These are phyloP conservation scores for Pseudotriccus pelzelni DNA, from an alignment of 2,797 vertebrate species.

Conservation along the genomic window DNA sequence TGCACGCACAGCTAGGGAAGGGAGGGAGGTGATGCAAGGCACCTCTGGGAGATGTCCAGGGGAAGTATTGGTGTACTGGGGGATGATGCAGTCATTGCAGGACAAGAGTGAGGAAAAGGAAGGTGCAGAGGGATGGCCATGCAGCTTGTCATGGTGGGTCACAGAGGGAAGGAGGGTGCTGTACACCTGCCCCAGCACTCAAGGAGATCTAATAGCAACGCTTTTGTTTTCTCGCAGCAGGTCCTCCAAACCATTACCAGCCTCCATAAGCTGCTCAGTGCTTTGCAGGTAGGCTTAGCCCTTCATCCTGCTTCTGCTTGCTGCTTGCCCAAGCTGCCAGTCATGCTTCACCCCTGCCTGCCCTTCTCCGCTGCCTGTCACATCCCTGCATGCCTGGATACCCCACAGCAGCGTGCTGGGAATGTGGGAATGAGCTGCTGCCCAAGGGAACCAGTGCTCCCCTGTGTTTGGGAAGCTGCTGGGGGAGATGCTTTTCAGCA, in stretches of 20 bases:
- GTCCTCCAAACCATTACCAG: slow-evolving; percentile 87
- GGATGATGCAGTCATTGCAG: neutral
- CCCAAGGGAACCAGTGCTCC: neutral
- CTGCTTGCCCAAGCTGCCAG: neutral
- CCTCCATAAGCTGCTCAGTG: slow-evolving; percentile 88
- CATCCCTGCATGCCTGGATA: neutral
- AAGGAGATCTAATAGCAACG: neutral
- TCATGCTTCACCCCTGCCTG: fast-evolving
- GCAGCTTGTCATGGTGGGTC: neutral
- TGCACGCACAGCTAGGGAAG: neutral
- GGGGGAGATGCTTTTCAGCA: neutral
- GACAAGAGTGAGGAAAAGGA: neutral
- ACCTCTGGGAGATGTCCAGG: neutral
- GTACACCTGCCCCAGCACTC: neutral
- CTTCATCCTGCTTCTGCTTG: neutral
- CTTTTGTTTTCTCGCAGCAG: slow-evolving; percentile 79
- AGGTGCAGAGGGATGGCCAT: neutral
- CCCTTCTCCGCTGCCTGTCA: neutral
- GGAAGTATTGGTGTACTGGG: neutral
- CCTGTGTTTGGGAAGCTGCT: neutral
- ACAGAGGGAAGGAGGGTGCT: neutral
- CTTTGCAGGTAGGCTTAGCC: slow-evolving; percentile 85
- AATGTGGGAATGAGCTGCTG: neutral
- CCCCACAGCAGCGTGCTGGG: fast-evolving
- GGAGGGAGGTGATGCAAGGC: neutral